phyloP scores from a whole-genome alignment of 2,113 vertebrate genomes.

The Cryptomyrus ogoouensis region DNA sequence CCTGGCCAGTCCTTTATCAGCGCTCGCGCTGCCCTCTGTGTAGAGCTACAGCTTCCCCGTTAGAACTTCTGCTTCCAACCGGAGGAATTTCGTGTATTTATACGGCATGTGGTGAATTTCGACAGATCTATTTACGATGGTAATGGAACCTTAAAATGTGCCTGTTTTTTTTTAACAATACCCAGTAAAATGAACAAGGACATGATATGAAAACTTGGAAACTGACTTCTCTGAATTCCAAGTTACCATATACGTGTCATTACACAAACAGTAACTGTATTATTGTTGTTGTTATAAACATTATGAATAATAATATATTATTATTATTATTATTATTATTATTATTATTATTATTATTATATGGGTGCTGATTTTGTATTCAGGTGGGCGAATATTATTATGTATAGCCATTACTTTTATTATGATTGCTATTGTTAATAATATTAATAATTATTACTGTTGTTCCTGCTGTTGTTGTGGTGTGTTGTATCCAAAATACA shows the following conservation, averaged over 20 bases:
- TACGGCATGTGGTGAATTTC: background rate
- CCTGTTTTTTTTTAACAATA: background rate
- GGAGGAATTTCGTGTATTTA: background rate
- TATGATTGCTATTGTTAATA: background rate
- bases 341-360: background rate
- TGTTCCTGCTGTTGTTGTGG: background rate
- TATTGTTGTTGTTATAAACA: background rate
- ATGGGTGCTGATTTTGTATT: background rate
- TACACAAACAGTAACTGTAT: background rate
- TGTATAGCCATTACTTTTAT: background rate
- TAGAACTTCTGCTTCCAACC: background rate
- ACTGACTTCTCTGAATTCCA: background rate
- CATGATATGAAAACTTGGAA: background rate
- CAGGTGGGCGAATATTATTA: background rate
- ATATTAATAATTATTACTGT: background rate
- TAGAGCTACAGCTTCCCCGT: background rate
- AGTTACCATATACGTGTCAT: background rate
- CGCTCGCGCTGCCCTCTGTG: conserved; percentile 28
- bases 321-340: background rate
- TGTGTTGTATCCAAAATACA: background rate
- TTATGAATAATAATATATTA: background rate
- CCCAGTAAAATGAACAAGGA: background rate
- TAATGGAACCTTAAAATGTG: background rate
- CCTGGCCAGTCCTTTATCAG: conserved; percentile 21
- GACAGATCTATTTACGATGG: background rate